These are phyloP conservation scores for Melanogrammus aeglefinus DNA, from an alignment of 2,797 vertebrate genomes.

Conservation along the genomic window DNA sequence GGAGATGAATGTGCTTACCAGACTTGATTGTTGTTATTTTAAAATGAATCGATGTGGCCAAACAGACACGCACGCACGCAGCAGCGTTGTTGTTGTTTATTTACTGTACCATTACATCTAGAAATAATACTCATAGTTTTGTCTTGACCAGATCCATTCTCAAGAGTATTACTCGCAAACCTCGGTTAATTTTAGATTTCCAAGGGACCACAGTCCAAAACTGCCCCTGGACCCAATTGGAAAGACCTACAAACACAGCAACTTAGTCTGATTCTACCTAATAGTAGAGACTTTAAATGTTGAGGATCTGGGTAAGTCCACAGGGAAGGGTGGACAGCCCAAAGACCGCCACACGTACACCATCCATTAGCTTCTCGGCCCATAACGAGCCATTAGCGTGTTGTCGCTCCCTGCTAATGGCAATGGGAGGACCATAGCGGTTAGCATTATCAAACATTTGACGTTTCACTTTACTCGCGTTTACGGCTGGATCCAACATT, in stretches of 20 bases:
- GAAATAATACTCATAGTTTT: too few species aligned
- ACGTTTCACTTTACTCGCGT: neutral
- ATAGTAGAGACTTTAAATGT: neutral
- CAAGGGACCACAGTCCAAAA: too few species aligned
- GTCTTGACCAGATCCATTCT: too few species aligned
- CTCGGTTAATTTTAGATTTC: too few species aligned
- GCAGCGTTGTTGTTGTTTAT: too few species aligned
- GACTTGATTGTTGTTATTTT: neutral
- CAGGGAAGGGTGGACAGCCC: neutral
- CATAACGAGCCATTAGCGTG: slow-evolving; percentile 15
- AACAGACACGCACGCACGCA: neutral
- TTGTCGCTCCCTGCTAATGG: slow-evolving; percentile 39
- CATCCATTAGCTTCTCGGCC: slow-evolving; percentile 21
- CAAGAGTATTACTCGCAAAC: too few species aligned
- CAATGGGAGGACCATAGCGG: neutral
- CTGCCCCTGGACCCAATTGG: too few species aligned
- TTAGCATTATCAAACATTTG: neutral
- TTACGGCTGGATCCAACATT: neutral
- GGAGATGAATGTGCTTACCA: neutral
- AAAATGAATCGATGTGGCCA: slow-evolving; percentile 16
- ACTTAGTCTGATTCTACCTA: too few species aligned
- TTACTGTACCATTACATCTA: too few species aligned
- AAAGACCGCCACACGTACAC: slow-evolving; percentile 28
- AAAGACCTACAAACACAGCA: too few species aligned
- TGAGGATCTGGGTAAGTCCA: neutral